These are phyloP conservation scores for Anabas testudineus DNA, from an alignment of 2,797 vertebrate genomes.

Conservation along the genomic window DNA sequence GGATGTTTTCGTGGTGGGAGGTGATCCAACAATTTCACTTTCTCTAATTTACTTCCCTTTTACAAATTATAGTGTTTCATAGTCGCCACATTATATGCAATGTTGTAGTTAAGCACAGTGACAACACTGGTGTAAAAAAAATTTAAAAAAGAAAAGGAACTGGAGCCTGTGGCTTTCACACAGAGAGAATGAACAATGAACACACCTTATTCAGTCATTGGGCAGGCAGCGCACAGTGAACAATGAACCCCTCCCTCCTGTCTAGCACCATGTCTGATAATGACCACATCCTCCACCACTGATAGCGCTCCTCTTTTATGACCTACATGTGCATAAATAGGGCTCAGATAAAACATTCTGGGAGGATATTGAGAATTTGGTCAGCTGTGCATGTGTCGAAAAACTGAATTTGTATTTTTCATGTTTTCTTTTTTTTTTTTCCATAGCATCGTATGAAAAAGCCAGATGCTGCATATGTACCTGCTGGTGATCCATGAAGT, in stretches of 20 bases:
- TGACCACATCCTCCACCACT: constrained; percentile 73
- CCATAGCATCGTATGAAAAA: constrained; percentile 11
- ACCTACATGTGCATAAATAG: constrained; percentile 71
- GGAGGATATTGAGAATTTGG: constrained; percentile 62
- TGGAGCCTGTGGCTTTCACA: constrained; percentile 55
- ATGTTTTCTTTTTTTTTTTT: constrained; percentile 2
- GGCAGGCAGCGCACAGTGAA: constrained; percentile 64
- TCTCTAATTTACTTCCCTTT: constrained; percentile 36
- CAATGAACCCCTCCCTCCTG: constrained; percentile 78
- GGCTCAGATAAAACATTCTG: constrained; percentile 51
- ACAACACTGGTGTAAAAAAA: constrained; percentile 24
- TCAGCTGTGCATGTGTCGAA: constrained; percentile 34
- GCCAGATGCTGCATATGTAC: constrained; percentile 46
- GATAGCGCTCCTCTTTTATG: constrained; percentile 71
- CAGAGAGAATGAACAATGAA: constrained; percentile 74
- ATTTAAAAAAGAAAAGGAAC: no score
- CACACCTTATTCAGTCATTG: constrained; percentile 77
- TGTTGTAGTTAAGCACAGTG: constrained; percentile 14
- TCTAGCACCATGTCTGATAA: constrained; percentile 79
- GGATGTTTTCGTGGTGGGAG: constrained; percentile 32
- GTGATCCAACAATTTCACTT: constrained; percentile 32
- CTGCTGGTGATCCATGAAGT: constrained; percentile 33
- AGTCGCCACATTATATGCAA: constrained; percentile 28
- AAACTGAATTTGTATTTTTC: constrained; percentile 17
- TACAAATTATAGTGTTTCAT: constrained; percentile 43